Conservation (phyloP, 2,113 vertebrate genomes). For the Parus major region DNA sequence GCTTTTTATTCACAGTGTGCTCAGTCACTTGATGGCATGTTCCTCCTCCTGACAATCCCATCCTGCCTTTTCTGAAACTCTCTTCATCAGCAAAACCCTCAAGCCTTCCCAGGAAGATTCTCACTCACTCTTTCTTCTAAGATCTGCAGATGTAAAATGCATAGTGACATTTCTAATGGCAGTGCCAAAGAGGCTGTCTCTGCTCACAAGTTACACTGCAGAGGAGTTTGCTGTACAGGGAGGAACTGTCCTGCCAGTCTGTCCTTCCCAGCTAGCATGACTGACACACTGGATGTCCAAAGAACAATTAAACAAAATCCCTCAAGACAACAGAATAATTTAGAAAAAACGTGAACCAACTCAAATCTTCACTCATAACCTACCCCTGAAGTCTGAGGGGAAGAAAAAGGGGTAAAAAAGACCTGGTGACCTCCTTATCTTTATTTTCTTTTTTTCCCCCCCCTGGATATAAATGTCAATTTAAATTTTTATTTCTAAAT, state of each 20-base stretch:
- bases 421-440: background rate
- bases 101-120: background rate
- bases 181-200: background rate
- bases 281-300: background rate
- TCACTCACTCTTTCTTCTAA: background rate
- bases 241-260: background rate
- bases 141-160: background rate
- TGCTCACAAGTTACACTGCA: background rate
- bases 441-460: too few species aligned
- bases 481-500: background rate
- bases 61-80: background rate
- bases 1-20: background rate
- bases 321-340: background rate
- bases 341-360: background rate
- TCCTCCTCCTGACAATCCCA: background rate
- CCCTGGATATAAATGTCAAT: background rate
- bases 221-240: background rate
- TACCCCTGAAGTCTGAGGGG: background rate
- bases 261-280: background rate
- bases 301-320: background rate
- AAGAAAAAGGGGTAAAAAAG: rapidly evolving
- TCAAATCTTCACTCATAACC: background rate
- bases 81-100: background rate
- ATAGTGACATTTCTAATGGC: background rate
- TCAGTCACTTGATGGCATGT: background rate